These are phyloP conservation scores for Eupeodes latifasciatus DNA, from an alignment of 2,888 invertebrate species.

Conservation along the genomic window DNA sequence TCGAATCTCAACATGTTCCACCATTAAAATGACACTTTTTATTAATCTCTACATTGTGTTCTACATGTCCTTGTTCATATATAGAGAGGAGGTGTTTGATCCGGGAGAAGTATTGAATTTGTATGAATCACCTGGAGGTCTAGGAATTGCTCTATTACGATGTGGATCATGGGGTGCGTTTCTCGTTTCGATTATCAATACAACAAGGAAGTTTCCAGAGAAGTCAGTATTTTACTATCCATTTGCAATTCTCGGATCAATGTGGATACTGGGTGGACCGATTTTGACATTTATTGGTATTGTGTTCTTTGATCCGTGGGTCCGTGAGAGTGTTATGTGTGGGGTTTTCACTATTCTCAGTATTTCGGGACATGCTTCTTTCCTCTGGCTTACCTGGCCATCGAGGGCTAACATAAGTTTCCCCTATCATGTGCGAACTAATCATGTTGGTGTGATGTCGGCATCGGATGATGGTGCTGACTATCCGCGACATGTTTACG, in stretches of 20 bases:
- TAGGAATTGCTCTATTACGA: conserved; percentile 90
- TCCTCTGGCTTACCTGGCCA: conserved; percentile 91
- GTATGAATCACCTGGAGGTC: conserved; percentile 96
- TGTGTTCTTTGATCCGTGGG: conserved; percentile 92
- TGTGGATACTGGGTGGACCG: conserved; percentile 95
- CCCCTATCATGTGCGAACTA: conserved; percentile 95
- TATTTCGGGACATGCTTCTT: conserved; percentile 89
- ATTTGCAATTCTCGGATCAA: conserved; percentile 91
- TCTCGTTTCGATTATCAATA: conserved; percentile 85
- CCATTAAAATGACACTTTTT: conserved; percentile 91
- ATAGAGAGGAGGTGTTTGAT: conserved; percentile 94
- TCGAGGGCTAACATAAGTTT: conserved; percentile 94
- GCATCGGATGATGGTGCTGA: conserved; percentile 79
- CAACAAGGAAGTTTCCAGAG: conserved; percentile 92
- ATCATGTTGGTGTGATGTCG: conserved; percentile 91
- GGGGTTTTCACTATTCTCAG: conserved; percentile 88
- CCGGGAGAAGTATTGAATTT: conserved; percentile 95
- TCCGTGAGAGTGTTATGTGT: conserved; percentile 90
- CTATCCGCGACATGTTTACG: conserved; percentile 78
- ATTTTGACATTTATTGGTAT: conserved; percentile 91
- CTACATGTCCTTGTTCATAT: conserved; percentile 91
- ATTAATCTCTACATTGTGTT: conserved; percentile 90
- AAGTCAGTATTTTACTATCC: conserved; percentile 93
- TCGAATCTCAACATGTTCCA: conserved; percentile 89
- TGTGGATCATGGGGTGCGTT: conserved; percentile 94